A percentile compares a stretch with the other conserved stretches of the same genome.
Evolutionary conservation across 2,113 vertebrate species (phyloP).

Genomic region (Sprattus sprattus): DNA sequence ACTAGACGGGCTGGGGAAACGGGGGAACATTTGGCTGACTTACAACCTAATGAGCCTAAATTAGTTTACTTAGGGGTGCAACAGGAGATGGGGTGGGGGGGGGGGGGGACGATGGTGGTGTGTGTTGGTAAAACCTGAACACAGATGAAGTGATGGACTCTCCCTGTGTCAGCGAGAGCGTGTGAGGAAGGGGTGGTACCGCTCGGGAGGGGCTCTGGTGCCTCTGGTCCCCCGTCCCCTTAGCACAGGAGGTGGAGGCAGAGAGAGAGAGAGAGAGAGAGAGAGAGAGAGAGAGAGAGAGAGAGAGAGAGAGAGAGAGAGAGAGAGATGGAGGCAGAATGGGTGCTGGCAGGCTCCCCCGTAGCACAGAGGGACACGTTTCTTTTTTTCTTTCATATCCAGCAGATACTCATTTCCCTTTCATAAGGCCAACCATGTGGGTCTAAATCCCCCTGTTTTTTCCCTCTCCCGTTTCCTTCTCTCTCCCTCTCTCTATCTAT

Average conservation of each 20-base stretch:
- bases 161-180: background rate
- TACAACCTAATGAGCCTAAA: conserved; percentile 49
- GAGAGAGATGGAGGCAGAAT: background rate
- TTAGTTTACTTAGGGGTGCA: conserved; percentile 54
- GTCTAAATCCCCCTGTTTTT: background rate
- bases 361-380: background rate
- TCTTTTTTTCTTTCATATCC: background rate
- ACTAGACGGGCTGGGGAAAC: conserved; percentile 23
- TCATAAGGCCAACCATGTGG: conserved; percentile 14
- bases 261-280: conserved; percentile 13
- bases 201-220: background rate
- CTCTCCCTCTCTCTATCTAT: background rate
- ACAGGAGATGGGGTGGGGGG: background rate
- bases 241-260: background rate
- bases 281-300: conserved; percentile 19
- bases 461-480: background rate
- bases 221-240: background rate
- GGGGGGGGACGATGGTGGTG: background rate
- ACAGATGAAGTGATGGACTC: background rate
- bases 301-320: conserved; percentile 21
- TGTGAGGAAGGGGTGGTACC: background rate
- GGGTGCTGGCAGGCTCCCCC: background rate
- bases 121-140: background rate
- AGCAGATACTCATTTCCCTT: conserved; percentile 17
- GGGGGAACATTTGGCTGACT: conserved; percentile 35